phyloP scores from a whole-genome alignment of 2,797 vertebrate genomes.

The Lagodon rhomboides region DNA sequence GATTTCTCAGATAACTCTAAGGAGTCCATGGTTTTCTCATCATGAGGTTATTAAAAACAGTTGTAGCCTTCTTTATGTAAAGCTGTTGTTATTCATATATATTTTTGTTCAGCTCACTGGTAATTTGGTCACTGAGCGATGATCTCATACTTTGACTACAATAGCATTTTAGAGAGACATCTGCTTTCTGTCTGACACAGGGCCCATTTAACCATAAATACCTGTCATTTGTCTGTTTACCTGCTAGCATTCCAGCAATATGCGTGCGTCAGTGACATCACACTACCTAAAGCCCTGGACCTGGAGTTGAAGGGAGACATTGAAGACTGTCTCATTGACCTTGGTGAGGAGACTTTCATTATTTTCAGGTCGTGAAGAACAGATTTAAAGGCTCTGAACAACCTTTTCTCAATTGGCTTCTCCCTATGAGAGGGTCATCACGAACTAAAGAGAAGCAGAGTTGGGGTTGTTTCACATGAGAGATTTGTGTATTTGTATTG shows the following conservation, averaged over 20 bases:
- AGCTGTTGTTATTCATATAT: too few relatives aligned
- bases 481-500: background rate
- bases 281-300: slow-evolving; percentile 79
- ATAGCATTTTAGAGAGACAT: background rate
- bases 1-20: background rate
- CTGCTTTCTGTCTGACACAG: background rate
- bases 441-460: background rate
- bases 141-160: background rate
- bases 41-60: background rate
- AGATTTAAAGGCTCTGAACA: background rate
- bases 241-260: slow-evolving; percentile 81
- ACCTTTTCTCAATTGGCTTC: background rate
- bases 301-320: slow-evolving; percentile 82
- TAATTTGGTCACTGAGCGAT: background rate
- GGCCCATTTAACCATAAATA: background rate
- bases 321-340: slow-evolving; percentile 83
- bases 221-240: slow-evolving; percentile 23
- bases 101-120: background rate
- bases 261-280: slow-evolving; percentile 67
- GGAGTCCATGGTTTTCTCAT: background rate
- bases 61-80: background rate
- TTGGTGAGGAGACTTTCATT: slow-evolving; percentile 73
- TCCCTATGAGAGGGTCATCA: background rate
- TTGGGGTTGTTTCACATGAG: background rate
- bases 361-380: background rate